Evolutionary conservation across 2,797 vertebrate genomes (phyloP).

Genomic region (Melanotaenia maccullochi): DNA sequence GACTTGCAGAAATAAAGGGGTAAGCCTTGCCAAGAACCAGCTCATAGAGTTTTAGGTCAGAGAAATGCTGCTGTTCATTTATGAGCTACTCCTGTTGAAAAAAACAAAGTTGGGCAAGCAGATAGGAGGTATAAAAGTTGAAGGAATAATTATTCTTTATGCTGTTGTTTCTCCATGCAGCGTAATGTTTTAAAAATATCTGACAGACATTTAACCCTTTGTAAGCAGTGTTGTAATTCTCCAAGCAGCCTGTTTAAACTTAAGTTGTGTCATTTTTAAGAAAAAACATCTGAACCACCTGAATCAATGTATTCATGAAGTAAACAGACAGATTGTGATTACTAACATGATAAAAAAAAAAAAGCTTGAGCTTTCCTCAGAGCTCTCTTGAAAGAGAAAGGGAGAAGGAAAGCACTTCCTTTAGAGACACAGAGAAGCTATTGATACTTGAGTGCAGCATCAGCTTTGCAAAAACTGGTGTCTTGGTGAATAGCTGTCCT

Average conservation of each 20-base stretch:
- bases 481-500: constrained; percentile 71
- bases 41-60: constrained; percentile 16
- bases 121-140: constrained; percentile 20
- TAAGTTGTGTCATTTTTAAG: constrained; percentile 3
- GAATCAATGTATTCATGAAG: constrained; percentile 18
- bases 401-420: constrained; percentile 45
- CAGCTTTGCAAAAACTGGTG: constrained; percentile 69
- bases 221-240: constrained; percentile 20
- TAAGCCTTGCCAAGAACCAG: constrained; percentile 14
- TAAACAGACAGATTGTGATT: constrained; percentile 38
- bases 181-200: neutral
- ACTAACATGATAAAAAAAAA: constrained; percentile 23
- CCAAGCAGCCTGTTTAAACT: constrained; percentile 12
- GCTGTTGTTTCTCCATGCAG: too few relatives aligned
- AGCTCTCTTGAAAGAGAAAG: constrained; percentile 26
- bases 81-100: constrained; percentile 6
- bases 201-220: constrained; percentile 40
- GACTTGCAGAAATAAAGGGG: constrained; percentile 41
- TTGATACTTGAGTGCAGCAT: constrained; percentile 74
- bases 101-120: constrained; percentile 3
- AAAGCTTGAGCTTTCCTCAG: constrained; percentile 18
- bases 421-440: constrained; percentile 68
- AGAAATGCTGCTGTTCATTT: constrained; percentile 10
- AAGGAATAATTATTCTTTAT: too few relatives aligned
- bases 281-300: constrained; percentile 15